Evolutionary conservation across 2,113 vertebrate genomes (phyloP).

Genomic region (Campylorhamphus procurvoides): DNA sequence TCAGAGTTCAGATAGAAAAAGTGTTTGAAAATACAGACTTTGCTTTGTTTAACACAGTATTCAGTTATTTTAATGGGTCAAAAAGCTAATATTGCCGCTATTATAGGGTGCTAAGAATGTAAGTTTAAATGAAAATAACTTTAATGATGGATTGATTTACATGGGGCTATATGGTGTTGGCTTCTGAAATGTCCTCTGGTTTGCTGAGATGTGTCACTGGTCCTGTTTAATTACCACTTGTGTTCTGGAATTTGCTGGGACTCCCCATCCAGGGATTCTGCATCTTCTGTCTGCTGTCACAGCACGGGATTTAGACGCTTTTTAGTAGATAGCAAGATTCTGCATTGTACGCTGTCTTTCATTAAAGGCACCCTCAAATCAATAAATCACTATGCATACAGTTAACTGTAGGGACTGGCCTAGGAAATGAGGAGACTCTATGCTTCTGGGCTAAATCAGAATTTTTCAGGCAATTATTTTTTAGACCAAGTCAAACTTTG

Average conservation of each 20-base stretch:
- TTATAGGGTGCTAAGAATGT: background rate
- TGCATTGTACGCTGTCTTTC: background rate
- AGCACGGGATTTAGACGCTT: background rate
- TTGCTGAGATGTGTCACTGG: background rate
- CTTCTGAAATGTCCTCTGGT: background rate
- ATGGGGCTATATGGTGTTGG: background rate
- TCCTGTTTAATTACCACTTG: background rate
- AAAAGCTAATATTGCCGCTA: background rate
- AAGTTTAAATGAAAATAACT: background rate
- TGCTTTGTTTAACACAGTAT: background rate
- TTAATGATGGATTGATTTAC: background rate
- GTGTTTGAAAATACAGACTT: background rate
- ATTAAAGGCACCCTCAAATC: background rate
- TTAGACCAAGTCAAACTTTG: background rate
- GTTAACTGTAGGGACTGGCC: background rate
- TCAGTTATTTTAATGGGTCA: background rate
- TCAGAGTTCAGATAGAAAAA: background rate
- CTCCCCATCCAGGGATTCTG: background rate
- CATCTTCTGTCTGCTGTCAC: background rate
- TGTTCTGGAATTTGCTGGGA: background rate
- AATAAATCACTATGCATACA: background rate
- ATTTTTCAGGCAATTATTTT: background rate
- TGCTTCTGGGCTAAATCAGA: background rate
- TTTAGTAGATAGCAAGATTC: background rate
- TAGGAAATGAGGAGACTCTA: background rate